Base-by-base conservation (phyloP, 2,888 invertebrate genomes). In the Mellilla xanthometata region DNA sequence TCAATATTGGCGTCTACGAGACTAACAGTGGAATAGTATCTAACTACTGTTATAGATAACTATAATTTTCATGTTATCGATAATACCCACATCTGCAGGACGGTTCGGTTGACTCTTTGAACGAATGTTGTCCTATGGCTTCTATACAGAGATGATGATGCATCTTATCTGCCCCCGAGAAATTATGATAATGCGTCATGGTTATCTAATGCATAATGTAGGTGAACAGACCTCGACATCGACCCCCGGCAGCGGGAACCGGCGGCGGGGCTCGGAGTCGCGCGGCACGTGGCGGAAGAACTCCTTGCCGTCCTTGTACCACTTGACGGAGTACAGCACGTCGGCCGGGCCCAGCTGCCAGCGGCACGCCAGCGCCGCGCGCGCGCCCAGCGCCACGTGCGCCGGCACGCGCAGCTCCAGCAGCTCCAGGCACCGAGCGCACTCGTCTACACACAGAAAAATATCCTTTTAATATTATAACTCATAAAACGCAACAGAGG, bases 221-320 rank as follows among this genome's bases (percentile, higher is more conserved):
- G 28, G n/a, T 5, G 9, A 10, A 31, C 54, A 55, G 84, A 96
- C 96, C 90, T 96, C 95, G 26, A 96, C 96, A 65, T 93, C 93
- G 46, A 97, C 95, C 58, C 96, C 96, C 0, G 94, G 94, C 60
- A 95, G 85, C 39, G 92, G 91, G 76, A 96, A 96, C 65, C 94
- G 93, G 80, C 95, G 94, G 27, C 94, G 93, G 1, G 95, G 95
- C 47, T 96, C 96, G 70, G 91, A 91, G 78, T 96, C 96, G 39
- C 94, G 91, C 11, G 96, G 96, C 58, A 96, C 95, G 81, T 94
- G 96, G 52, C 96, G 91, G 90, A 95, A 96, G 90, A 96, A 96
- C 86, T 96, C 96, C 78, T 95, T 93, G 57, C 96, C 96, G 75
- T 96, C 96, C 76, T 96, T 96, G 90, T 96, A 96, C 96, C 96